These are phyloP conservation scores for Volucella inflata DNA, from an alignment of 2,888 invertebrate species.

Conservation along the genomic window DNA sequence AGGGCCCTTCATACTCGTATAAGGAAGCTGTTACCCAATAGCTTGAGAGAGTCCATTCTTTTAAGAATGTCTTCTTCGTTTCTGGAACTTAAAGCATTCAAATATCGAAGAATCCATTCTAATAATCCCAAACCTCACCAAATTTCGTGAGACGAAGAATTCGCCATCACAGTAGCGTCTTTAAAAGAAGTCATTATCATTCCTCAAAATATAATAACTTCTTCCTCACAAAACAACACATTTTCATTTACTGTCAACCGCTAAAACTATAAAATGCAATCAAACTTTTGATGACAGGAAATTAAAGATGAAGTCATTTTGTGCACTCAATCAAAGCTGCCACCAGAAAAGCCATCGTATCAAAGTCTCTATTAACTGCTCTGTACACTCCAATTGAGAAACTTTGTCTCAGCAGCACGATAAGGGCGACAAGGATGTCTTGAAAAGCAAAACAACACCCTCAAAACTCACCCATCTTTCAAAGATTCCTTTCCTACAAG, in stretches of 20 bases:
- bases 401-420: slow-evolving; percentile 49
- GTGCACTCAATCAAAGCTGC: slow-evolving; percentile 68
- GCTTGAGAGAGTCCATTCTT: no score
- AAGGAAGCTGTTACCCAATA: no score
- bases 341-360: slow-evolving; percentile 15
- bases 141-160: no score
- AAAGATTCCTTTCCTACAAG: background rate
- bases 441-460: slow-evolving; percentile 27
- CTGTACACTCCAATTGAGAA: slow-evolving; percentile 63
- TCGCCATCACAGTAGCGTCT: no score
- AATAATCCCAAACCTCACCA: no score
- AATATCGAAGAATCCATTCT: no score
- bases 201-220: no score
- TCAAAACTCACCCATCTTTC: background rate
- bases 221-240: no score
- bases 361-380: slow-evolving; percentile 57
- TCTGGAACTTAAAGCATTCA: no score
- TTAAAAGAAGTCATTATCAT: no score
- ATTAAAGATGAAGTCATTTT: slow-evolving; percentile 71
- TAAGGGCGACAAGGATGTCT: background rate
- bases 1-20: no score
- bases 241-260: slow-evolving; percentile 20
- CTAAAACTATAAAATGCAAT: slow-evolving; percentile 63
- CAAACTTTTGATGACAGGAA: slow-evolving; percentile 74
- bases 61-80: no score